Base-by-base conservation (phyloP, 2,888 invertebrate species). In the Xestia ashworthii region DNA sequence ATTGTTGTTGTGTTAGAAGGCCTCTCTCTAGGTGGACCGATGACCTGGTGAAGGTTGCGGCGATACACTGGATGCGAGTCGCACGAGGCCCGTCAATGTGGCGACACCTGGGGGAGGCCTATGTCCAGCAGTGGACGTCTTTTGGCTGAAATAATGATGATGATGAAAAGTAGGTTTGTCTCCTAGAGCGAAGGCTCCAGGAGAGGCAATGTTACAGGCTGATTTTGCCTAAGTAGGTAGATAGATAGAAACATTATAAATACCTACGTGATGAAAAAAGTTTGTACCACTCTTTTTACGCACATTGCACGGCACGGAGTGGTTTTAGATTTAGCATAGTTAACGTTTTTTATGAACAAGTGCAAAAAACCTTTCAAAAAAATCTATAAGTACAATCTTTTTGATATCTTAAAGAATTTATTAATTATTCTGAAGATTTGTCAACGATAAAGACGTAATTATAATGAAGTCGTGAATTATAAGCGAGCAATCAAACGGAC, bases 401-500 rank as follows among this genome's bases (percentile, higher is more conserved):
- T 5, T 5, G 32, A 60, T 3, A 32, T 25, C 58, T 16, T 8
- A 8, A 32, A 58, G 6, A 25, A 19, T 19, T 2, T 2, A 32
- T 32, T 5, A 41, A 58, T 60, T n/a, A 62, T 32, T 58, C 12
- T 16, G 9, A 41, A 70, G 22, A 70, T 46, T 76, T 25, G 5
- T 48, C 12, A 62, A 38, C 46, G 9, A 77, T 73, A 38, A n/a
- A 25, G 22, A 58, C 50, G 25, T 66, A 14, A 5, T 55, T 5
- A 38, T 67, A 58, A 50, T 19, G 48, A 16, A 25, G 5, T 70
- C 64, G 14, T 41, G 32, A 83, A 46, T 62, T 62, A 46, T 53
- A 69, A 50, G 48, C 22, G 14, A 66, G 11, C 53, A 55, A 80
- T 69, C 53, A 70, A 70, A 32, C 48, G 32, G 22, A 84, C 50